A percentile compares a stretch with the other conserved stretches of the same genome.
Conservation (phyloP, 2,888 invertebrate species). For the Leucoptera coffeella region DNA sequence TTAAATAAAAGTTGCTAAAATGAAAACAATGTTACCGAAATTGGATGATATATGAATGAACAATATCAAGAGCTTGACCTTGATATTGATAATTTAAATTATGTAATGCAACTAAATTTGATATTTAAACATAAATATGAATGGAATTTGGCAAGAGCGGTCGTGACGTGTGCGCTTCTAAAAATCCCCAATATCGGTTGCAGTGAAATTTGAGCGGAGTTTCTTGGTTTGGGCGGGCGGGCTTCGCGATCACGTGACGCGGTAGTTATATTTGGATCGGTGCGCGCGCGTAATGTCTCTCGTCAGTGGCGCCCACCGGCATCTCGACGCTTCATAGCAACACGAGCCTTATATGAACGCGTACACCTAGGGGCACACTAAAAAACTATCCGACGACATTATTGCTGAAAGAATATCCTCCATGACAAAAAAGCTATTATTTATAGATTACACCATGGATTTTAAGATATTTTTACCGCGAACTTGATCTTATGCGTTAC, state of each 20-base stretch:
- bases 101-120: conserved; percentile 1
- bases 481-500: too few relatives aligned
- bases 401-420: too few relatives aligned
- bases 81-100: conserved; percentile 21
- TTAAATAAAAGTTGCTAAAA: too few relatives aligned
- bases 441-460: too few relatives aligned
- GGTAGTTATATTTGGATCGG: conserved; percentile 37
- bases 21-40: too few relatives aligned
- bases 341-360: conserved; percentile 46
- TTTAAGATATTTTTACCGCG: too few relatives aligned
- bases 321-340: conserved; percentile 18
- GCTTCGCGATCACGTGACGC: conserved; percentile 37
- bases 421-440: too few relatives aligned
- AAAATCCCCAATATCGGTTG: conserved; percentile 9
- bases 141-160: conserved; percentile 9
- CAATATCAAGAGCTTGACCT: too few relatives aligned
- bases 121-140: conserved; percentile 4
- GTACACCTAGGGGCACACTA: too few relatives aligned
- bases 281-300: conserved; percentile 30
- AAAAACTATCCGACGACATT: too few relatives aligned
- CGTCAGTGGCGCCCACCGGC: conserved; percentile 24
- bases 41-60: too few relatives aligned
- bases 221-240: conserved; percentile 50
- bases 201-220: conserved; percentile 46
- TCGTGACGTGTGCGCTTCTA: neutral